These are phyloP conservation scores for Leucophenga montana DNA, from an alignment of 2,888 invertebrate genomes.

Conservation along the genomic window DNA sequence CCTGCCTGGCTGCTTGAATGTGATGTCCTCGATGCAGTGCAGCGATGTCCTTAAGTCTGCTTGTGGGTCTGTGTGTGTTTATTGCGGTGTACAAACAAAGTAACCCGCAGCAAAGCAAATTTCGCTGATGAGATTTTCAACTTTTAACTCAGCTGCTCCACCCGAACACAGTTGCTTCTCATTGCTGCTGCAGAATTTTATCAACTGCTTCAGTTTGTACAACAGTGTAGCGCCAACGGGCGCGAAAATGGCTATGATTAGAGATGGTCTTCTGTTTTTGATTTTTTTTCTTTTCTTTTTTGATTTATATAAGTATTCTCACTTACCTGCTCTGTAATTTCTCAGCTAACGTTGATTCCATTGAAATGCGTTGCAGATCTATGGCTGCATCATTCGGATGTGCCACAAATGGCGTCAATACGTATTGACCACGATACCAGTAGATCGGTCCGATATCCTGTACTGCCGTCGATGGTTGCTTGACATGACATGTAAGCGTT, in stretches of 20 bases:
- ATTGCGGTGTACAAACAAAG: neutral
- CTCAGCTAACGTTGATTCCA: slow-evolving; percentile 75
- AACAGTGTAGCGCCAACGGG: neutral
- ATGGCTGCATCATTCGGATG: slow-evolving; percentile 72
- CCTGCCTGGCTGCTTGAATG: neutral
- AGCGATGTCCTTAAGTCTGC: too few species aligned
- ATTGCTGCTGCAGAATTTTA: neutral
- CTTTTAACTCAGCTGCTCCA: neutral
- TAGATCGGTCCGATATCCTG: slow-evolving; percentile 82
- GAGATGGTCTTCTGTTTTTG: neutral
- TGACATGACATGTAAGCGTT: slow-evolving; percentile 81
- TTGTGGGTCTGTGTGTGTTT: neutral
- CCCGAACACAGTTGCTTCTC: neutral
- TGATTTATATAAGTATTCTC: neutral
- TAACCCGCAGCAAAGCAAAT: slow-evolving; percentile 17
- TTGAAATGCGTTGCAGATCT: slow-evolving; percentile 71
- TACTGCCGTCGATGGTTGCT: slow-evolving; percentile 75
- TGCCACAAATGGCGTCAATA: slow-evolving; percentile 70
- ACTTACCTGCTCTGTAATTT: slow-evolving; percentile 80
- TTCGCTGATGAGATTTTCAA: slow-evolving; percentile 7
- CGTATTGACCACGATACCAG: slow-evolving; percentile 78
- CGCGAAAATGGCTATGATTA: neutral
- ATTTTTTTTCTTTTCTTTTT: too few species aligned
- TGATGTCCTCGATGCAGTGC: too few species aligned
- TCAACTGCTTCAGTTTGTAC: neutral